These are phyloP conservation scores for Saccopteryx leptura DNA, from an alignment of 2,113 vertebrate species.

Conservation along the genomic window DNA sequence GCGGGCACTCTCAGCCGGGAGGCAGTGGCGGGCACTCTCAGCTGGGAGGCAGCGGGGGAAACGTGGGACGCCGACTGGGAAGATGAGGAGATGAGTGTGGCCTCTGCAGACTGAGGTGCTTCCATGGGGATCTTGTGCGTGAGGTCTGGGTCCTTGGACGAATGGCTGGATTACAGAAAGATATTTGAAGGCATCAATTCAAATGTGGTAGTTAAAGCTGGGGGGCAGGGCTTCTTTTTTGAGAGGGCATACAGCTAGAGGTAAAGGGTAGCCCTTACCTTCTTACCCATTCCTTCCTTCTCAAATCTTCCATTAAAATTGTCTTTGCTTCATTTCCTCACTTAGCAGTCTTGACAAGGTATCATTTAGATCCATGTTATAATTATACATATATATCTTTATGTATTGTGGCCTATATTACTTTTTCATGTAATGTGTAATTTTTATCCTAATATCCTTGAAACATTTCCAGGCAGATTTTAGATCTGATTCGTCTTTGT, in stretches of 20 bases:
- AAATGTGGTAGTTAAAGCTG: background rate
- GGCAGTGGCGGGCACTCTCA: background rate
- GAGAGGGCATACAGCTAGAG: background rate
- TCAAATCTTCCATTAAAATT: conserved; percentile 35
- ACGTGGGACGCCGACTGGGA: background rate
- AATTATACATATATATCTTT: background rate
- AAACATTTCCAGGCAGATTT: background rate
- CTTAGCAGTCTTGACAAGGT: background rate
- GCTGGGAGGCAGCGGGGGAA: background rate
- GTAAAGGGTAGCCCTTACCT: background rate
- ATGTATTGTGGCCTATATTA: background rate
- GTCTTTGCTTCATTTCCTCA: background rate
- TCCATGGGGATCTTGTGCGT: background rate
- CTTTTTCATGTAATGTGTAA: background rate
- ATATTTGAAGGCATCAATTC: background rate
- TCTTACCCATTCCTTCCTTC: background rate
- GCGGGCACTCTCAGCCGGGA: no score
- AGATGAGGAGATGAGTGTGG: background rate
- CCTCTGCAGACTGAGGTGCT: background rate
- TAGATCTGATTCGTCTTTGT: background rate
- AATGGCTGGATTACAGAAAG: background rate
- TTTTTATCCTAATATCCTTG: background rate
- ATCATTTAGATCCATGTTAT: background rate
- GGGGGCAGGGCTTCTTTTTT: background rate
- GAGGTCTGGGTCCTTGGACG: background rate